phyloP scores from a whole-genome alignment of 2,113 vertebrate genomes.

The Eonycteris spelaea region DNA sequence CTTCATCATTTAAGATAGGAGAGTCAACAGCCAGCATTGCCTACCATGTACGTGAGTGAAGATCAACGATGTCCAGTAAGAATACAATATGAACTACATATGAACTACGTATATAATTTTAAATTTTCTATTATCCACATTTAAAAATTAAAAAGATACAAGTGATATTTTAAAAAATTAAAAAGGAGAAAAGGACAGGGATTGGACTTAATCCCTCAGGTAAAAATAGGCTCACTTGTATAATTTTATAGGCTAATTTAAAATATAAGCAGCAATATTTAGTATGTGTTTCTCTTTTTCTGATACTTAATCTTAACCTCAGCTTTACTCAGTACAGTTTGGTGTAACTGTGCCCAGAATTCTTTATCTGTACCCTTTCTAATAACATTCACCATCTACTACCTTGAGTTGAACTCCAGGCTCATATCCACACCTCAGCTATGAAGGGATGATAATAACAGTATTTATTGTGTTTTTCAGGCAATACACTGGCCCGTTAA shows the following conservation, averaged over 20 bases:
- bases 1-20: neutral
- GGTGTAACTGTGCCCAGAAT: neutral
- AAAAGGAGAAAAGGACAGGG: neutral
- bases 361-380: neutral
- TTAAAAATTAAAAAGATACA: too few relatives aligned
- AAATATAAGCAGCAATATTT: constrained; percentile 38
- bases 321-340: constrained; percentile 18
- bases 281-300: neutral
- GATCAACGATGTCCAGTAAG: too few relatives aligned
- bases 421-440: neutral
- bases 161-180: too few relatives aligned
- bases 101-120: too few relatives aligned
- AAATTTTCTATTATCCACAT: too few relatives aligned
- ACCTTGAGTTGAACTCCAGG: neutral
- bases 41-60: too few relatives aligned
- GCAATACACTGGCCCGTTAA: neutral
- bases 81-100: too few relatives aligned
- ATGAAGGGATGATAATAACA: neutral
- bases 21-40: too few relatives aligned
- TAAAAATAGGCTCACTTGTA: constrained; percentile 28
- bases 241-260: constrained; percentile 35
- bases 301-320: neutral
- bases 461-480: neutral
- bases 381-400: neutral
- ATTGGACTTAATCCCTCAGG: neutral